Percentiles rank a stretch among this genome's conserved stretches.
phyloP scores from a whole-genome alignment of 2,113 vertebrate species.

The Galemys pyrenaicus region DNA sequence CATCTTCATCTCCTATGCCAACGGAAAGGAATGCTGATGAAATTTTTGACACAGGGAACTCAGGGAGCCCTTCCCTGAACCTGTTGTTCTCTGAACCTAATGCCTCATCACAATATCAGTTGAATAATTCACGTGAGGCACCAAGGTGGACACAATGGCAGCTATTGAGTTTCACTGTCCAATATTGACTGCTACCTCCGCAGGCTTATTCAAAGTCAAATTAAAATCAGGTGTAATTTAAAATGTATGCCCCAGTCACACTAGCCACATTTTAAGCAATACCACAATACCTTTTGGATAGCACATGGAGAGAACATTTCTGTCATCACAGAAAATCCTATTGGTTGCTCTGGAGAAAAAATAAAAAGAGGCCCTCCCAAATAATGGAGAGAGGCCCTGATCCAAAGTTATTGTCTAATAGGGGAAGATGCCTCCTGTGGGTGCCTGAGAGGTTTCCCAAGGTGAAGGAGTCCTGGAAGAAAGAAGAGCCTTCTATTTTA shows the following conservation, averaged over 20 bases:
- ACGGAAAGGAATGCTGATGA: too few relatives aligned
- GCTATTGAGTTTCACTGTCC: rapidly evolving
- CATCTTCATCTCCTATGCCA: too few relatives aligned
- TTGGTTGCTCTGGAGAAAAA: background rate
- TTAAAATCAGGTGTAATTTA: background rate
- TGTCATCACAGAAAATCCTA: background rate
- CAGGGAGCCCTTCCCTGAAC: too few relatives aligned
- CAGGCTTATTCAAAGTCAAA: background rate
- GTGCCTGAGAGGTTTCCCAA: background rate
- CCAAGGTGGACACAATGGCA: background rate
- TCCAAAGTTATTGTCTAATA: background rate
- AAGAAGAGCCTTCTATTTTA: background rate
- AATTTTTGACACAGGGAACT: too few relatives aligned
- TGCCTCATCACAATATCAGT: too few relatives aligned
- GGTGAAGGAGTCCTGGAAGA: background rate
- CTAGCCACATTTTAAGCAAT: background rate
- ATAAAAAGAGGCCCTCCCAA: too few relatives aligned
- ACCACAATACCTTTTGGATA: background rate
- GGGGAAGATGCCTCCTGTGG: background rate
- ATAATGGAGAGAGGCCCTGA: background rate
- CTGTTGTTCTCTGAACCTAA: too few relatives aligned
- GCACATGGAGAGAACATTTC: background rate
- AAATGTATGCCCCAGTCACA: background rate
- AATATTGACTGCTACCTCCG: too few relatives aligned
- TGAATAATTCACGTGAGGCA: background rate